A percentile compares a stretch with the other conserved stretches of the same genome.
These are phyloP conservation scores for Bedellia somnulentella DNA, from an alignment of 2,888 invertebrate genomes.

Conservation along the genomic window DNA sequence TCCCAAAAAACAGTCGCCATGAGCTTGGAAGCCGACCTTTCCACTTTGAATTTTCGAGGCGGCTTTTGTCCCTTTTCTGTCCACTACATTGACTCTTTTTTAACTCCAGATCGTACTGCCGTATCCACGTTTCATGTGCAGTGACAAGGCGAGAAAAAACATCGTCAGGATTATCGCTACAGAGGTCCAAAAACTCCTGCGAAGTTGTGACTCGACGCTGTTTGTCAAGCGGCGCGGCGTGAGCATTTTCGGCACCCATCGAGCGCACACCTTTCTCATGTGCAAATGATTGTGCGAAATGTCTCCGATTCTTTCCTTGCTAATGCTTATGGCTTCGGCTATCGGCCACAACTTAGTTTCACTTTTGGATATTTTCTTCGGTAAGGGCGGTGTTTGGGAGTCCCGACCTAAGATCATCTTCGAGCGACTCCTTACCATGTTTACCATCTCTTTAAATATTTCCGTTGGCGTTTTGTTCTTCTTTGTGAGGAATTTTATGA, in stretches of 20 bases:
- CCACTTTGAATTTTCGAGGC: no score
- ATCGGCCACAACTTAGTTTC: neutral
- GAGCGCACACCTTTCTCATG: neutral
- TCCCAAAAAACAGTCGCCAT: slow-evolving; percentile 8
- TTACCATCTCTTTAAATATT: slow-evolving; percentile 7
- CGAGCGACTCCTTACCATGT: slow-evolving; percentile 5
- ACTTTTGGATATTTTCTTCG: slow-evolving; percentile 2
- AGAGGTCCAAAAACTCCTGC: no score
- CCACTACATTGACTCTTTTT: slow-evolving; percentile 7
- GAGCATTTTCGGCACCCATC: no score
- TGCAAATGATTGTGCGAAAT: no score
- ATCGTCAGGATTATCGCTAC: no score
- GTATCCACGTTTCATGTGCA: slow-evolving; percentile 4
- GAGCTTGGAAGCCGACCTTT: no score
- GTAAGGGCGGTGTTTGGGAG: slow-evolving; percentile 3
- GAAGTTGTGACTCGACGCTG: no score
- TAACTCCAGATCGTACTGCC: slow-evolving; percentile 3
- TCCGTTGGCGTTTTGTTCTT: slow-evolving; percentile 7
- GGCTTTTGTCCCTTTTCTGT: slow-evolving; percentile 6
- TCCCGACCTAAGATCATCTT: no score
- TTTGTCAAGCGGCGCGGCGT: no score
- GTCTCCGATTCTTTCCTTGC: no score
- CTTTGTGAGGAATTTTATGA: slow-evolving; percentile 7
- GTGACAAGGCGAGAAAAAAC: slow-evolving; percentile 2
- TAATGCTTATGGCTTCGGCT: no score